Evolutionary conservation across 2,888 invertebrate genomes (phyloP).

Genomic region (Dinocampus coccinellae): DNA sequence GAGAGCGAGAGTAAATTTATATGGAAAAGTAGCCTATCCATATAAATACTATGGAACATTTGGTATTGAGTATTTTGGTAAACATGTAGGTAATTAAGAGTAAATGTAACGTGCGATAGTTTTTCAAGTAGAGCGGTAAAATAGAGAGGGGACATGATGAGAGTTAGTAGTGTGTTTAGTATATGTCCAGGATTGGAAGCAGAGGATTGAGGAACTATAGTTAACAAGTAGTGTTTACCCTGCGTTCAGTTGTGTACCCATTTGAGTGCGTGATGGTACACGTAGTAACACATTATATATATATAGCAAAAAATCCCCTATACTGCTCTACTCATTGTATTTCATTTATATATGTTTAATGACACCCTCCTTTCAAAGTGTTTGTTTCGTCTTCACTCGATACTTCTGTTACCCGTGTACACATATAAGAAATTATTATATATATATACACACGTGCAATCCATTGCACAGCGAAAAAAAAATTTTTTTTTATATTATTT

Average conservation of each 20-base stretch:
- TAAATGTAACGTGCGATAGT: conserved; percentile 5
- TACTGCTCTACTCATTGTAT: conserved; percentile 1
- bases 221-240: conserved; percentile 52
- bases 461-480: no score
- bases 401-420: conserved; percentile 33
- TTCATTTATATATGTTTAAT: conserved; percentile 42
- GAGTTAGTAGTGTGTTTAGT: not conserved
- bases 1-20: no score
- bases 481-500: no score
- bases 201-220: conserved; percentile 16
- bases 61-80: conserved; percentile 12
- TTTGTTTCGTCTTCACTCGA: conserved; percentile 37
- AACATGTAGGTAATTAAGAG: conserved; percentile 29
- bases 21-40: no score
- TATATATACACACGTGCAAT: no score
- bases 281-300: not conserved
- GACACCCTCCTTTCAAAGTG: conserved; percentile 24
- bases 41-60: no score
- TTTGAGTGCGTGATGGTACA: conserved; percentile 29
- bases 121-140: not conserved
- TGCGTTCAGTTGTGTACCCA: conserved; percentile 45
- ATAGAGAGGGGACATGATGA: not conserved
- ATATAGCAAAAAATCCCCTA: not conserved
- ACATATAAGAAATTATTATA: no score
- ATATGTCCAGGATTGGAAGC: conserved; percentile 8